phyloP scores from a whole-genome alignment of 2,797 vertebrate genomes.

The Peromyscus aztecus region DNA sequence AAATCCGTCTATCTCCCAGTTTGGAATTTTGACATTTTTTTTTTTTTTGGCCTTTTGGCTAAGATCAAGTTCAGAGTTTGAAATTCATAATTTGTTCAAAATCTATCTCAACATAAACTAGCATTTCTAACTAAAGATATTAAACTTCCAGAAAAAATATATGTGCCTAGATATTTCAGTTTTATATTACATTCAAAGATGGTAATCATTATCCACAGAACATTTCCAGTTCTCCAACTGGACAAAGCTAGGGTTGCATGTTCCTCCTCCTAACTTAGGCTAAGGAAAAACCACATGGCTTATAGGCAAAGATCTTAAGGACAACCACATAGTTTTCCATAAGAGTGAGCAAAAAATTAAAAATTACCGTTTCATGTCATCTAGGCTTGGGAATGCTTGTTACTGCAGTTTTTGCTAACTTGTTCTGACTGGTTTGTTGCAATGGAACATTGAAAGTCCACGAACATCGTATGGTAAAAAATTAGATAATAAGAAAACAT shows the following conservation, averaged over 20 bases:
- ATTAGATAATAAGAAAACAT: constrained; percentile 30
- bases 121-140: not conserved
- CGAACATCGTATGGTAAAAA: not conserved
- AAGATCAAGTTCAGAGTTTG: not conserved
- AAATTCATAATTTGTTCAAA: not conserved
- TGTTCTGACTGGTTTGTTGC: not conserved
- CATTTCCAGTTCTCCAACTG: not conserved
- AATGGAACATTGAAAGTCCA: not conserved
- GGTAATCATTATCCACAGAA: not conserved
- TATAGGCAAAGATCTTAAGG: constrained; percentile 31
- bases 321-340: not conserved
- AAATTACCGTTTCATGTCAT: not conserved
- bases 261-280: not conserved
- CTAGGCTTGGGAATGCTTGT: not conserved
- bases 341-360: not conserved
- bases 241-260: not conserved
- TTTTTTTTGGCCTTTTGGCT: not conserved
- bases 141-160: not conserved
- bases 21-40: not conserved
- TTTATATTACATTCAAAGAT: not conserved
- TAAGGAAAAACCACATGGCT: not conserved
- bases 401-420: not conserved
- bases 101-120: constrained; percentile 5
- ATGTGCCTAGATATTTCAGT: not conserved
- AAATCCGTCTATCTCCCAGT: not conserved